Conservation (phyloP, 2,113 vertebrate genomes). For the Ptychochromis oligacanthus region DNA sequence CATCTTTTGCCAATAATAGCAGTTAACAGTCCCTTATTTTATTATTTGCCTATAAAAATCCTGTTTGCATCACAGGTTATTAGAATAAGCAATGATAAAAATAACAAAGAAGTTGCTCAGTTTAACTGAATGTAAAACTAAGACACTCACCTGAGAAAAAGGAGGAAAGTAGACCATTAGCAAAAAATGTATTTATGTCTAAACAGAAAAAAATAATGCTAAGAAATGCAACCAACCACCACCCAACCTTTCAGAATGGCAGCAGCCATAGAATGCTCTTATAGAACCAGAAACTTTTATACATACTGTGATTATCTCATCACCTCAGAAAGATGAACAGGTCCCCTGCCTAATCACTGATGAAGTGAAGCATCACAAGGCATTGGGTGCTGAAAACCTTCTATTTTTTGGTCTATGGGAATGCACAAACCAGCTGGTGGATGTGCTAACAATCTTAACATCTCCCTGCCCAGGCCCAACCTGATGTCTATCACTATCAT, state of each 20-base stretch:
- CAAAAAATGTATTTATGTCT: neutral
- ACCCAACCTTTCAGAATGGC: neutral
- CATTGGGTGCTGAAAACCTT: neutral
- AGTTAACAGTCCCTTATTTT: neutral
- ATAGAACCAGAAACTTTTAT: neutral
- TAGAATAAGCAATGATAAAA: neutral
- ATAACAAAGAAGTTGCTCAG: neutral
- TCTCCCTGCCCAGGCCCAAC: neutral
- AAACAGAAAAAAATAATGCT: neutral
- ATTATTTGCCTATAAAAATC: neutral
- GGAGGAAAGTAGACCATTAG: neutral
- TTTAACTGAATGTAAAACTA: neutral
- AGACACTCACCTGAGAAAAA: neutral
- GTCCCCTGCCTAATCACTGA: neutral
- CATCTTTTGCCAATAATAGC: neutral
- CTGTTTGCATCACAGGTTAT: neutral
- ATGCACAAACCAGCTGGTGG: constrained; percentile 3
- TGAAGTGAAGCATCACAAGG: constrained; percentile 3
- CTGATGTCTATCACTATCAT: neutral
- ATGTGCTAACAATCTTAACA: constrained; percentile 12
- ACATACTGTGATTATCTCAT: neutral
- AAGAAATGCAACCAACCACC: neutral
- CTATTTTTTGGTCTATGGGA: constrained; percentile 4
- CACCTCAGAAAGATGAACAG: constrained; percentile 3
- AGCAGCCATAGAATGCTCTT: neutral